Evolutionary conservation across 2,797 vertebrate species (phyloP).

Genomic region (Eleutherodactylus coqui): DNA sequence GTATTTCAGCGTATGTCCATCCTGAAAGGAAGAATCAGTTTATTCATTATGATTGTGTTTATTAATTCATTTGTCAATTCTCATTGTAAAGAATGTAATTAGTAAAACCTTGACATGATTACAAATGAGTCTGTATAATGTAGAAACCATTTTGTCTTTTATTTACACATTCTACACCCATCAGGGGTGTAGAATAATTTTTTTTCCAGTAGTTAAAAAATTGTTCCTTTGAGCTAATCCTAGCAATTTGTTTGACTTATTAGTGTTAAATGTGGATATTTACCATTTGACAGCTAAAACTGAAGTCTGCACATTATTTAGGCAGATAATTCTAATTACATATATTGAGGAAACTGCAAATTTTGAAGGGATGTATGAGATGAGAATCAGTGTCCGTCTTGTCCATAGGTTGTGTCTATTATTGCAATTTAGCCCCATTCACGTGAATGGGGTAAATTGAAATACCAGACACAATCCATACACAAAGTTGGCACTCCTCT

Average conservation of each 20-base stretch:
- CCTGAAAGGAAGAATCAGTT: conserved; percentile 1
- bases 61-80: conserved; percentile 29
- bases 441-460: too few relatives aligned
- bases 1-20: background rate
- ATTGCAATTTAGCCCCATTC: too few relatives aligned
- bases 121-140: background rate
- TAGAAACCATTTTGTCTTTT: conserved; percentile 11
- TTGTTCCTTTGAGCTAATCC: background rate
- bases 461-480: too few relatives aligned
- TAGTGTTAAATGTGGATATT: background rate
- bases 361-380: background rate
- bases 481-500: too few relatives aligned
- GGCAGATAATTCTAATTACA: background rate
- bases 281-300: background rate
- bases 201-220: background rate
- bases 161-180: background rate
- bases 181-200: conserved; percentile 1
- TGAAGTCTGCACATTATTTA: background rate
- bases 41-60: conserved; percentile 2
- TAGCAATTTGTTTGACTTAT: background rate
- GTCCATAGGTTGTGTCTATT: background rate
- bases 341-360: background rate
- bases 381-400: background rate
- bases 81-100: conserved; percentile 21
- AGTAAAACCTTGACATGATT: conserved; percentile 1